Percentiles rank a stretch among this genome's conserved stretches.
Evolutionary conservation across 2,797 vertebrate species (phyloP).

Genomic region (Artibeus jamaicensis): DNA sequence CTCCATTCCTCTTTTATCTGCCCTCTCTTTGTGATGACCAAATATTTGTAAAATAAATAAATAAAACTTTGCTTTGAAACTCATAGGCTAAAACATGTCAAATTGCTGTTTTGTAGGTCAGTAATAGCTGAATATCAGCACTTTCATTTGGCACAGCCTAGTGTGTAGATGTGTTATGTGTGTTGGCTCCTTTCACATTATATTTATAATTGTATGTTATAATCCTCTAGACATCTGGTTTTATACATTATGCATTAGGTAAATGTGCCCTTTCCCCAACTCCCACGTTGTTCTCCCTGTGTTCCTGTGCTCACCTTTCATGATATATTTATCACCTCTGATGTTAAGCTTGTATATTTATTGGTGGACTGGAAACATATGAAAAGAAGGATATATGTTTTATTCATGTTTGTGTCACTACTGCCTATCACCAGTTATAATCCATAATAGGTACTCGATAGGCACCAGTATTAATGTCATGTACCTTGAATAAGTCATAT

Average conservation of each 20-base stretch:
- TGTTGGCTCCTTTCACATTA: background rate
- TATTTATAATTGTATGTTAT: background rate
- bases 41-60: background rate
- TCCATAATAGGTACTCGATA: background rate
- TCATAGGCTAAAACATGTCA: background rate
- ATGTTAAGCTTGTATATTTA: background rate
- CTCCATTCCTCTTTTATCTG: background rate
- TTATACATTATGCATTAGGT: background rate
- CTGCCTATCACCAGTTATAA: background rate
- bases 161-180: background rate
- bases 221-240: background rate
- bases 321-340: background rate
- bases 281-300: background rate
- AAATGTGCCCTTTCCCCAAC: background rate
- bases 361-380: background rate
- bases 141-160: background rate
- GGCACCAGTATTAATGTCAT: background rate
- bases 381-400: background rate
- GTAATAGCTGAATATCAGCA: background rate
- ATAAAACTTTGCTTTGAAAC: background rate
- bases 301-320: background rate
- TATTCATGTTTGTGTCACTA: background rate
- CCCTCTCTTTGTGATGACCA: background rate
- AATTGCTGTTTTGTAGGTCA: background rate
- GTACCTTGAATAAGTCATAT: background rate